Base-by-base conservation (phyloP, 1,140 invertebrate species). In the Drosophila tsacasi region DNA sequence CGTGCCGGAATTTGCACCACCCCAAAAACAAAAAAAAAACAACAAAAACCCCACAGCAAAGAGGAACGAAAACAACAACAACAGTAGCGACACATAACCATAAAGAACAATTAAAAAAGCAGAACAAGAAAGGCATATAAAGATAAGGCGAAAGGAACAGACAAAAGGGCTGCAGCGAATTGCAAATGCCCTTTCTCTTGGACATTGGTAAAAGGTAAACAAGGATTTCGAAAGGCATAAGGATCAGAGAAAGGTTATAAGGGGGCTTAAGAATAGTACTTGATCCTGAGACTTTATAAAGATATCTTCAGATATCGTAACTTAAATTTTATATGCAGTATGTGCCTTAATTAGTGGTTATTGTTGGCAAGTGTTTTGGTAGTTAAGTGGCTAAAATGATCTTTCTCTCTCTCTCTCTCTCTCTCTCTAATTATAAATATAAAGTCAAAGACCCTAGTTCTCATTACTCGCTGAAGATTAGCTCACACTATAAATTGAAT, bases 1-100 rank as follows among this genome's bases (percentile, higher is more conserved):
- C 83, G 83, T 85, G 83, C 83, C 83, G 83, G 83, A 85, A 85
- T 85, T 85, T 79, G 83, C 83, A 79, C 83, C 75, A 78, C 79
- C 83, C 69, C 52, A 69, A 58, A 57, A 68, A 50, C 17, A 44
- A 25, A 19, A 44, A 44, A 59, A 30, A 37, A 32, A 8, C 37
- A 47, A n/a, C 9, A 69, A 32, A 58, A 42, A 61, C 17, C 63
- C 19, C 37, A 68, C 63, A 27, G 32, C 32, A 54, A 73, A 52
- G 67, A 55, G 52, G 52, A 71, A 49, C 69, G 61, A 81, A 79
- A 81, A 85, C 68, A 81, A 81, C 19, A 49, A 60, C 63, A 80
- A 40, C 39, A 58, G 39, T 50, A 49, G 19, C 40, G 42, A 19
- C 59, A 64, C 55, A 60, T 47, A 79, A 74, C 66, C 65, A 82